A percentile compares a stretch with the other conserved stretches of the same genome.
These are phyloP conservation scores for Toxotes lorentzi DNA, from an alignment of 2,797 vertebrate genomes.

Conservation along the genomic window DNA sequence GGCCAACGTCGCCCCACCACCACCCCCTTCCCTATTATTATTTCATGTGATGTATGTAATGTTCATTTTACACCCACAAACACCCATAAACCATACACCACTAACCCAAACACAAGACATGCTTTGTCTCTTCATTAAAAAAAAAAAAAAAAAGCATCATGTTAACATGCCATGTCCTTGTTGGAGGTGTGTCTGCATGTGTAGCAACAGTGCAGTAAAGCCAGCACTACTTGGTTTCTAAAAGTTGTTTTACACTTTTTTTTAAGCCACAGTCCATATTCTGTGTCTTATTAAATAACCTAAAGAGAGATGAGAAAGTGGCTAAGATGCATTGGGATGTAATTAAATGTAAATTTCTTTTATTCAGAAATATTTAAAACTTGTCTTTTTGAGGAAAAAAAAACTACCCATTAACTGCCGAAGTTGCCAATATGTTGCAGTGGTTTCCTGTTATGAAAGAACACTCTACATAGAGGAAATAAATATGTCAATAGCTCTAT, in stretches of 20 bases:
- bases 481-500: not conserved
- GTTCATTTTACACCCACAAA: conserved; percentile 19
- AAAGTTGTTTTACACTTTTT: not conserved
- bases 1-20: not conserved
- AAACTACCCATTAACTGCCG: not conserved
- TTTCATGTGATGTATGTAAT: conserved; percentile 10
- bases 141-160: not conserved
- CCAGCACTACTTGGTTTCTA: not conserved
- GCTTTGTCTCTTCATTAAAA: not conserved
- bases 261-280: not conserved
- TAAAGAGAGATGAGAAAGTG: not conserved
- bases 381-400: not conserved
- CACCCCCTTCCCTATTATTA: not conserved
- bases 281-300: not conserved
- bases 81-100: not conserved
- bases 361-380: not conserved
- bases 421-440: not conserved
- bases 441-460: conserved; percentile 44
- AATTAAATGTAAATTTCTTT: conserved; percentile 1
- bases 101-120: not conserved
- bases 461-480: not conserved
- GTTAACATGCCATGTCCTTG: not conserved
- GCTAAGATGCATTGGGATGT: not conserved
- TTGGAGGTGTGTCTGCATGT: not conserved
- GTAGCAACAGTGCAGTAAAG: not conserved